phyloP scores from a whole-genome alignment of 2,797 vertebrate genomes.

The Rhinogobio ventralis region DNA sequence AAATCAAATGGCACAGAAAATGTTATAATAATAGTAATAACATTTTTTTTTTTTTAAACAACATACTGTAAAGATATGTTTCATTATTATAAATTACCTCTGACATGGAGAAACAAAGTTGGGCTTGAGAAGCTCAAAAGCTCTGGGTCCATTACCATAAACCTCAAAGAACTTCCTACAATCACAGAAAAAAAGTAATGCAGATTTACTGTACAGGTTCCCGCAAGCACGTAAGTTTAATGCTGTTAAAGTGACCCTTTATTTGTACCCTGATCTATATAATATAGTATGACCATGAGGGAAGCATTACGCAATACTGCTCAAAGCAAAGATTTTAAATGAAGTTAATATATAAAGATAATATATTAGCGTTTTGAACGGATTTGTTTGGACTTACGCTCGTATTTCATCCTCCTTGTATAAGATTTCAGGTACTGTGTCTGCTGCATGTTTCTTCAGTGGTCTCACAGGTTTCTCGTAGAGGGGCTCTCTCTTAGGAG shows the following conservation, averaged over 20 bases:
- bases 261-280: too few relatives aligned
- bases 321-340: not conserved
- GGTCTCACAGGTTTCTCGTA: constrained; percentile 66
- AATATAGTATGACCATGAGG: rapidly evolving
- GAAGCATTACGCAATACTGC: not conserved
- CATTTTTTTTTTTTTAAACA: too few relatives aligned
- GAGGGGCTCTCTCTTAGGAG: constrained; percentile 83
- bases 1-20: not conserved
- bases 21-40: not conserved
- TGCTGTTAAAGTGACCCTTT: not conserved
- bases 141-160: constrained; percentile 80
- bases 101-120: constrained; percentile 86
- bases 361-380: not conserved
- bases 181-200: constrained; percentile 24
- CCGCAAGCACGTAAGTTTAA: not conserved
- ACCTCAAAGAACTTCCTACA: constrained; percentile 85
- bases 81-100: constrained; percentile 72
- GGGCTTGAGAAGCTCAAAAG: constrained; percentile 79
- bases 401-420: constrained; percentile 88
- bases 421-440: constrained; percentile 78
- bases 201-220: not conserved
- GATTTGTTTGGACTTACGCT: constrained; percentile 81
- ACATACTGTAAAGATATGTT: not conserved
- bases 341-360: not conserved
- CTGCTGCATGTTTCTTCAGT: constrained; percentile 60